Evolutionary conservation across 1,140 invertebrate species (phyloP), one percentile per base, ranked within the genome.

Genomic region (Aphelenchoides besseyi): DNA sequence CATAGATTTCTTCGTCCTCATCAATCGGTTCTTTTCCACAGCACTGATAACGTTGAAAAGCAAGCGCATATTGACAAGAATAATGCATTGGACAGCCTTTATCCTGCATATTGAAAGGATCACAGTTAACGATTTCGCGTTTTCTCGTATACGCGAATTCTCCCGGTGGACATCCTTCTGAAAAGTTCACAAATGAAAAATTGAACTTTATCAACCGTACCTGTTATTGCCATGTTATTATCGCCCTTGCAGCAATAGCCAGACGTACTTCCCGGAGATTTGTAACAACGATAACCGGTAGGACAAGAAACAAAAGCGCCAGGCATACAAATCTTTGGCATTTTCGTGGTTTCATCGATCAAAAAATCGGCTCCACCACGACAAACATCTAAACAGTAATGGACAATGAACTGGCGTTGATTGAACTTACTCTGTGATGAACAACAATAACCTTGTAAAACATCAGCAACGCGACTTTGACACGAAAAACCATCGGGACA

Each of bases 231-330:
- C 5, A n/a, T n/a, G n/a, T 29, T 64, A n/a, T 70, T 72, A 35
- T 77, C 69, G n/a, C 79, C 78, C 59, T 83, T 83, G 57, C 80
- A 82, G 61, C 80, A 82, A 74, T 78, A 78, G 23, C 80, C 80
- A 16, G 63, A 48, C 23, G 67, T 48, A 33, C 59, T 67, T n/a
- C 69, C 32, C 28, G 64, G 32, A 16, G 76, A 53, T 9, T 74
- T 76, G 61, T 81, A 66, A 64, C 80, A 82, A 2, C 74, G 37
- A 52, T 80, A 82, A 5, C 75, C 79, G 18, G 41, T 37, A 0
- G 78, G 78, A 61, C 80, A 82, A 9, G 70, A 70, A 30, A 74
- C 69, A 54, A 83, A 82, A 9, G 81, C 72, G 26, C 81, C 80
- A 37, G 74, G 80, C 8, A 80, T 82, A 55, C 80, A 82, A 23